A percentile compares a stretch with the other conserved stretches of the same genome.
These are phyloP conservation scores for Heliocidaris erythrogramma DNA, from an alignment of 35 echinoderm and acorn worm species.

Conservation along the genomic window DNA sequence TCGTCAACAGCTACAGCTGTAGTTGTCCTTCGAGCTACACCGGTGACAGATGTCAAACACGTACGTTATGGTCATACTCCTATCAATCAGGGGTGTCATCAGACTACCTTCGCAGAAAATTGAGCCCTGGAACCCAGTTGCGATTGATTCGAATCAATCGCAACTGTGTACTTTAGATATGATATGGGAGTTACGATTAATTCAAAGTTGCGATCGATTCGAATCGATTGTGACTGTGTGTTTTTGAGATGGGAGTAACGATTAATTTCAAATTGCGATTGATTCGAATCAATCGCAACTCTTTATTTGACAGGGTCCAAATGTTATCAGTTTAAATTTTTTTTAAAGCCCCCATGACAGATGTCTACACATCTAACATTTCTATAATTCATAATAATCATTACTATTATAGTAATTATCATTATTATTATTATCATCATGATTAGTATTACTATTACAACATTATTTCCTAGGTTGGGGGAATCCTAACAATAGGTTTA, in stretches of 20 bases:
- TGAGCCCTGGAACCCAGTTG: neutral
- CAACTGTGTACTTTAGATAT: neutral
- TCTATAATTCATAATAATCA: too few species aligned
- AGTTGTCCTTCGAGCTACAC: conserved; percentile 40
- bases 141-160: neutral
- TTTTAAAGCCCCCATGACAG: too few species aligned
- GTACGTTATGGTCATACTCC: neutral
- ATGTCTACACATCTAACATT: too few species aligned
- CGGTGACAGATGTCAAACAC: conserved; percentile 38
- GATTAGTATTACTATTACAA: neutral
- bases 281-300: too few species aligned
- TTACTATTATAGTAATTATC: too few species aligned
- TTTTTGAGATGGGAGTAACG: neutral
- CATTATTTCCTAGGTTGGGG: too few species aligned
- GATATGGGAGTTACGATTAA: neutral
- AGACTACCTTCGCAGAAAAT: neutral
- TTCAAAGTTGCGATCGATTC: neutral
- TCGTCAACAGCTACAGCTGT: conserved; percentile 5
- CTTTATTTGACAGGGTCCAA: too few species aligned
- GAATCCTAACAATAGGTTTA: too few species aligned
- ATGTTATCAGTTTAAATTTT: too few species aligned
- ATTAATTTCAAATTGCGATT: neutral
- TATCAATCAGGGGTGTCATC: neutral
- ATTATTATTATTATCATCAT: too few species aligned
- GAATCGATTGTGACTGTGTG: neutral